Conservation (phyloP, 2,888 invertebrate genomes). For the Acanthosoma haemorrhoidale region DNA sequence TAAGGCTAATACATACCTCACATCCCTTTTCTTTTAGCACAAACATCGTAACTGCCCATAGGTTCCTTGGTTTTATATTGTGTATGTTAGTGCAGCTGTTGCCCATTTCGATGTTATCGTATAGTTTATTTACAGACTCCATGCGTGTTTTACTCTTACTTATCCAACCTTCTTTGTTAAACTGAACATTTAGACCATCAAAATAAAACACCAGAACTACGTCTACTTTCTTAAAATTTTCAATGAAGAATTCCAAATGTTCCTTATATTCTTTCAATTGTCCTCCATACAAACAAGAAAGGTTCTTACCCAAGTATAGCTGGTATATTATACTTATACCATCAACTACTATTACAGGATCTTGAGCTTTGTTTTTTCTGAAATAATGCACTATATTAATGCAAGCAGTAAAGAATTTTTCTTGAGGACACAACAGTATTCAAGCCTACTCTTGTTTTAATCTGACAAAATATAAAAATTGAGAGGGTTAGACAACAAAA, state of each 20-base stretch:
- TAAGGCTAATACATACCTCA: too few species aligned
- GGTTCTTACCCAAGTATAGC: neutral
- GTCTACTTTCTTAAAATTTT: neutral
- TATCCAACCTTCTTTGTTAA: neutral
- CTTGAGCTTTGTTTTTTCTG: neutral
- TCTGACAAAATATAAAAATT: too few species aligned
- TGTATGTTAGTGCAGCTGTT: neutral
- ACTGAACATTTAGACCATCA: neutral
- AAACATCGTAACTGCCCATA: neutral
- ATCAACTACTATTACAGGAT: neutral
- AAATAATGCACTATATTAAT: too few species aligned
- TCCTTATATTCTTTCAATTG: constrained; percentile 5
- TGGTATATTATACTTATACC: neutral
- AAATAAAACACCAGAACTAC: neutral
- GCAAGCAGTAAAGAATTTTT: too few species aligned
- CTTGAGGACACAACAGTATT: too few species aligned
- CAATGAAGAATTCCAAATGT: neutral
- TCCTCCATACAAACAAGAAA: neutral
- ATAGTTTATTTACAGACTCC: neutral
- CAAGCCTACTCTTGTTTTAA: too few species aligned
- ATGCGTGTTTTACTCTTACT: neutral
- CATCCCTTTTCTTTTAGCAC: neutral
- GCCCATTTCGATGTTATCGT: neutral
- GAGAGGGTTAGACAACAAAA: too few species aligned
- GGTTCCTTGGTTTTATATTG: neutral